Percentiles rank a stretch among this genome's conserved stretches.
These are phyloP conservation scores for Dicycla oo DNA, from an alignment of 2,888 invertebrate genomes.

Conservation along the genomic window DNA sequence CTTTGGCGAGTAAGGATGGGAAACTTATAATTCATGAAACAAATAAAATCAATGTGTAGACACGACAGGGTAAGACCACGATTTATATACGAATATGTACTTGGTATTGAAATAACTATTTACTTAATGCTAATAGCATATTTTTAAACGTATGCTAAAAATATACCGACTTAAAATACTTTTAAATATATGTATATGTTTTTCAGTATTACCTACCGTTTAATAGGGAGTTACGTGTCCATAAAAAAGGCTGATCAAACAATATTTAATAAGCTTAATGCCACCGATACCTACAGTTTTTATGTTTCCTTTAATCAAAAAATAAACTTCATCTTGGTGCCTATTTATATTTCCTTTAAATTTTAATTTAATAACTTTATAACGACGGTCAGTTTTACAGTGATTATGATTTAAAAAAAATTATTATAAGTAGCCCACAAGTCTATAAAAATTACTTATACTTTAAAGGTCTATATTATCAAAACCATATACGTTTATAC, in stretches of 20 bases:
- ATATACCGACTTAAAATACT: neutral
- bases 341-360: constrained; percentile 45
- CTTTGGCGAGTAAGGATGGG: constrained; percentile 34
- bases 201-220: constrained; percentile 11
- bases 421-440: constrained; percentile 19
- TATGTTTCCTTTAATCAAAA: constrained; percentile 34
- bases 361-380: constrained; percentile 52
- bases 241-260: constrained; percentile 36
- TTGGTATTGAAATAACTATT: constrained; percentile 5
- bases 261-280: constrained; percentile 47
- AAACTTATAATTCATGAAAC: constrained; percentile 27
- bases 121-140: neutral
- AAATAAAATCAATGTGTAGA: constrained; percentile 33
- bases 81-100: constrained; percentile 18
- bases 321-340: constrained; percentile 10
- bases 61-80: neutral
- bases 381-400: constrained; percentile 43
- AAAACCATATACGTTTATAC: neutral
- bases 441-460: constrained; percentile 17
- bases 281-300: constrained; percentile 29
- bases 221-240: constrained; percentile 17
- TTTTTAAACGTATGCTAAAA: constrained; percentile 11
- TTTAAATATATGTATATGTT: neutral
- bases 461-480: constrained; percentile 1
- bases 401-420: constrained; percentile 52